These are phyloP conservation scores for Crossocerus cetratus DNA, from an alignment of 2,888 invertebrate genomes.

Conservation along the genomic window DNA sequence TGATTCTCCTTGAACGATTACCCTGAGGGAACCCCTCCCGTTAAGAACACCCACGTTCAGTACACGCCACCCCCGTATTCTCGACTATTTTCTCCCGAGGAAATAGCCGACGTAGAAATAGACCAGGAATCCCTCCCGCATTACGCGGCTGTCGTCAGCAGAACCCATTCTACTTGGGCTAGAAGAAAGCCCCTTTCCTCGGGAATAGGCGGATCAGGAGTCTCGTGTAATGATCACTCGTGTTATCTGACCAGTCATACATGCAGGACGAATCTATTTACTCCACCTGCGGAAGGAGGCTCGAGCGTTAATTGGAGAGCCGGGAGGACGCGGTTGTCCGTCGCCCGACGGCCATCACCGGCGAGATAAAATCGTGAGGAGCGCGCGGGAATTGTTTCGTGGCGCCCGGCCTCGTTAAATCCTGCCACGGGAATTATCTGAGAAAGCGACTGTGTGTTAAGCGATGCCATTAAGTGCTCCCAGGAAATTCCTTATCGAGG, in stretches of 20 bases:
- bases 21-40: conserved; percentile 32
- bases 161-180: no score
- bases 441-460: conserved; percentile 6
- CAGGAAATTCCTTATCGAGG: conserved; percentile 45
- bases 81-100: conserved; percentile 38
- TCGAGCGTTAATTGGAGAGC: not conserved
- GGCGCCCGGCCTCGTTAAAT: not conserved
- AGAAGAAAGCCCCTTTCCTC: no score
- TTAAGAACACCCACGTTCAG: conserved; percentile 43
- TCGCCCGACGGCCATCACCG: not conserved
- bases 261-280: no score
- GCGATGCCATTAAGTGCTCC: conserved; percentile 22
- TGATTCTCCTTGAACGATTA: conserved; percentile 30
- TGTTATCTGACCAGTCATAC: no score
- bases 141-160: conserved; percentile 21
- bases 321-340: not conserved
- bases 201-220: not conserved
- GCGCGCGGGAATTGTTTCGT: not conserved
- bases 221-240: no score
- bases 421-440: not conserved
- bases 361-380: not conserved
- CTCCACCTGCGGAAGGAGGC: not conserved
- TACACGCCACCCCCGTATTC: conserved; percentile 12
- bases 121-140: conserved; percentile 14
- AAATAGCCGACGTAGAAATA: conserved; percentile 31